phyloP scores from a whole-genome alignment of 2,888 invertebrate genomes.

The Chaetogeoica ovagalla region DNA sequence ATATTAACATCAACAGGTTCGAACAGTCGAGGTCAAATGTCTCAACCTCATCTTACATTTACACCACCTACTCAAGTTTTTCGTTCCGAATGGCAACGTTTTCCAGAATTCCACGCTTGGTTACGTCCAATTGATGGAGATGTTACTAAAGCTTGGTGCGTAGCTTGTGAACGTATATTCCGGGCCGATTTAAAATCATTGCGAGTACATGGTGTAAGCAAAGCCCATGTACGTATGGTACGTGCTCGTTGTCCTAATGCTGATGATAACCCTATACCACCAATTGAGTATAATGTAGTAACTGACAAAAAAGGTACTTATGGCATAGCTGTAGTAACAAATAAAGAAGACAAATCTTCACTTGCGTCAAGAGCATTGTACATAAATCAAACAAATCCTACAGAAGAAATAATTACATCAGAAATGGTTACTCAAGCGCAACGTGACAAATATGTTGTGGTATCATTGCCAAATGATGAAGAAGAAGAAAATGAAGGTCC shows the following conservation, averaged over 20 bases:
- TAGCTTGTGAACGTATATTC: conserved; percentile 55
- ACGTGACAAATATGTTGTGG: conserved; percentile 50
- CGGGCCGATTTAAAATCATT: conserved; percentile 55
- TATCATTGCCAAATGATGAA: conserved; percentile 49
- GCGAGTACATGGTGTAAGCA: conserved; percentile 54
- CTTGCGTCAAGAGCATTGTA: conserved; percentile 53
- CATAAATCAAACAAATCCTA: conserved; percentile 55
- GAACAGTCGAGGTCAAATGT: conserved; percentile 47
- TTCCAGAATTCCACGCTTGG: conserved; percentile 55
- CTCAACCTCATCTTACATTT: conserved; percentile 50
- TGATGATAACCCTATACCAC: conserved; percentile 48
- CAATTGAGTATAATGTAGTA: conserved; percentile 54
- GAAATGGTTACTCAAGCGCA: conserved; percentile 50
- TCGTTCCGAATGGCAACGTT: conserved; percentile 55
- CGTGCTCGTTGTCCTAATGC: conserved; percentile 53
- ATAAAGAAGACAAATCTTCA: conserved; percentile 53
- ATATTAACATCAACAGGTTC: conserved; percentile 38
- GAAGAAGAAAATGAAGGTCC: conserved; percentile 45
- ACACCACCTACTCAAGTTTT: conserved; percentile 64
- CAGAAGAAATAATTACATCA: conserved; percentile 50
- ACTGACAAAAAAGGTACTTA: conserved; percentile 54
- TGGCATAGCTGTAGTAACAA: conserved; percentile 54
- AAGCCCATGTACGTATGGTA: conserved; percentile 54
- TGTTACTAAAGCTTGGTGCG: conserved; percentile 54
- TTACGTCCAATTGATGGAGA: conserved; percentile 54